These are phyloP conservation scores for Dendrocincla tyrannina DNA, from an alignment of 2,797 vertebrate species.

Conservation along the genomic window DNA sequence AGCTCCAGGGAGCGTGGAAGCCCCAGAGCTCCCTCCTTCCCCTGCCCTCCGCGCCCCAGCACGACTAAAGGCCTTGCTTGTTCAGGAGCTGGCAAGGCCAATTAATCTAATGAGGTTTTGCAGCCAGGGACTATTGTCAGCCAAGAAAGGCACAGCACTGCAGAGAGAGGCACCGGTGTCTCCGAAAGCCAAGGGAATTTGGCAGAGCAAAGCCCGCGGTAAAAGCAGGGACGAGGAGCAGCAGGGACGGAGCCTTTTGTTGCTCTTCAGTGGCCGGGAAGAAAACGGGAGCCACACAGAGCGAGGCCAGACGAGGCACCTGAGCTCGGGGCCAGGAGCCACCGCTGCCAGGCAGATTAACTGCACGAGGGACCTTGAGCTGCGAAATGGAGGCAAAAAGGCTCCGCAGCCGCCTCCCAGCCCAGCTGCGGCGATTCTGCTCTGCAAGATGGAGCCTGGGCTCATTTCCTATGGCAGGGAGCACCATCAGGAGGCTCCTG, in stretches of 20 bases:
- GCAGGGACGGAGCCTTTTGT: conserved; percentile 18
- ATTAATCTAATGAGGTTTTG: conserved; percentile 70
- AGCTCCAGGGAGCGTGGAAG: background rate
- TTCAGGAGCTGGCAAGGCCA: conserved; percentile 62
- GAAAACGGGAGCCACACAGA: background rate
- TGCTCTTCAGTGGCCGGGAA: background rate
- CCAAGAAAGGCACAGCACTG: conserved; percentile 50
- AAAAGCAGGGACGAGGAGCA: conserved; percentile 8
- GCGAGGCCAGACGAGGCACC: background rate
- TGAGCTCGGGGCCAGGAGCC: conserved; percentile 6
- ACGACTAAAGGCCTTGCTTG: conserved; percentile 54
- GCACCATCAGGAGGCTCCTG: background rate
- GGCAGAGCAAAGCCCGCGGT: conserved; percentile 11
- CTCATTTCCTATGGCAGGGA: background rate
- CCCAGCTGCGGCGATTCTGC: background rate
- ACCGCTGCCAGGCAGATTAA: background rate
- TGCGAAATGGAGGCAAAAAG: background rate
- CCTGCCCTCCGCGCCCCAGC: conserved; percentile 30
- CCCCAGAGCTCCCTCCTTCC: conserved; percentile 28
- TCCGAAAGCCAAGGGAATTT: conserved; percentile 54
- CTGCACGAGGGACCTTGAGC: conserved; percentile 17
- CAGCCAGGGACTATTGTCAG: conserved; percentile 63
- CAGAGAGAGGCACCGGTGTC: conserved; percentile 6
- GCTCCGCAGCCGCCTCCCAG: background rate
- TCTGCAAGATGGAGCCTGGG: background rate